These are phyloP conservation scores for Bhutanitis thaidina DNA, from an alignment of 2,888 invertebrate species.

Conservation along the genomic window DNA sequence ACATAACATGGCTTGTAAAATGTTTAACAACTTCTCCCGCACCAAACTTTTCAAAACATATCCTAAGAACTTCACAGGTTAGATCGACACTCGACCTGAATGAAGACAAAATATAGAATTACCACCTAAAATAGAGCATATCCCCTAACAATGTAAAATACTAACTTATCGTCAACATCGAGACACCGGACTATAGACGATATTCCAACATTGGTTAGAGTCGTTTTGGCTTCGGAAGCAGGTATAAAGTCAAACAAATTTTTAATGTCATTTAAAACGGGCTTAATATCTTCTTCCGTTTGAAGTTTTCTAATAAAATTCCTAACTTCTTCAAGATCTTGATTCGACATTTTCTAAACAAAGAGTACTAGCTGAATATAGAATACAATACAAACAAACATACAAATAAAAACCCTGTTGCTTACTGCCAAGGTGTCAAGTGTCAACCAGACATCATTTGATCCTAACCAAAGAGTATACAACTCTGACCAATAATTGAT, in stretches of 20 bases:
- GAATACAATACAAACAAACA: background rate
- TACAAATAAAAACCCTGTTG: no score
- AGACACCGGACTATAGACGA: constrained; percentile 83
- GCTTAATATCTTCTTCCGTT: constrained; percentile 47
- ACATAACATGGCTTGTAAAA: constrained; percentile 80
- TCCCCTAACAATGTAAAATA: background rate
- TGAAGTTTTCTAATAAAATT: constrained; percentile 47
- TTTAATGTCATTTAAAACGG: constrained; percentile 58
- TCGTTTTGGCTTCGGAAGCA: constrained; percentile 41
- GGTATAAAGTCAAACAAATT: constrained; percentile 51
- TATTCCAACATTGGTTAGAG: constrained; percentile 67
- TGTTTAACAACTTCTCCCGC: constrained; percentile 80
- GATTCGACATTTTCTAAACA: constrained; percentile 36
- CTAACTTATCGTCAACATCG: constrained; percentile 66
- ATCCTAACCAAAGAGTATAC: no score
- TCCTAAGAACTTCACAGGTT: constrained; percentile 82
- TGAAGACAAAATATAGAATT: constrained; percentile 3
- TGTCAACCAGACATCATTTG: no score
- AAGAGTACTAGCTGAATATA: background rate
- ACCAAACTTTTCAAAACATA: constrained; percentile 82
- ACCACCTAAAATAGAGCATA: background rate
- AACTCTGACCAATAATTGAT: no score
- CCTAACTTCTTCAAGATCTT: constrained; percentile 43
- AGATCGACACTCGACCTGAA: constrained; percentile 80
- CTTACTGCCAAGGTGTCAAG: no score